A percentile compares a stretch with the other conserved stretches of the same genome.
Conservation (phyloP, 2,797 vertebrate species). For the Pitangus sulphuratus region DNA sequence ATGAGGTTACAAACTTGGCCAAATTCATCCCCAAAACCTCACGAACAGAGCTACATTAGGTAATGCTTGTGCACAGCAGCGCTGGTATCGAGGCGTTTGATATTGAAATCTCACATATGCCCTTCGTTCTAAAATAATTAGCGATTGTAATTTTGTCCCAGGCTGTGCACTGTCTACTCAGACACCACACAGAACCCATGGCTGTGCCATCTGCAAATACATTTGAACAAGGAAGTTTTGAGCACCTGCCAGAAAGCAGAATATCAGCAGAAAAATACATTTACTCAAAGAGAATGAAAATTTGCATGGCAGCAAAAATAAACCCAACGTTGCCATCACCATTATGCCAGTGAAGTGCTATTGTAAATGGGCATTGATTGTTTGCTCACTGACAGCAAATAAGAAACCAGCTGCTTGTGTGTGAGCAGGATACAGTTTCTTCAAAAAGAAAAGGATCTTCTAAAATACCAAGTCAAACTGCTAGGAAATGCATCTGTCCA, state of each 20-base stretch:
- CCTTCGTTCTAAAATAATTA: conserved; percentile 35
- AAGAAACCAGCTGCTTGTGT: neutral
- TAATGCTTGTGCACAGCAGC: neutral
- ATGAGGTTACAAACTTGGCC: neutral
- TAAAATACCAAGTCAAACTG: neutral
- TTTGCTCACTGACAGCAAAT: neutral
- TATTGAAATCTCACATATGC: conserved; percentile 46
- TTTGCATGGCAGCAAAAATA: conserved; percentile 55
- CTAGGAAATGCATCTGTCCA: neutral
- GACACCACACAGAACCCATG: conserved; percentile 8
- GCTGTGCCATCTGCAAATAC: conserved; percentile 47
- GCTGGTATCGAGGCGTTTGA: neutral
- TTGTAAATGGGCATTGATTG: neutral
- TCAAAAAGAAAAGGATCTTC: neutral
- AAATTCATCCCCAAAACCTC: neutral
- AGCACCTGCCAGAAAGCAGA: conserved; percentile 49
- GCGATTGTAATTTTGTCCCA: conserved; percentile 7
- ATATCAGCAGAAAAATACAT: conserved; percentile 44
- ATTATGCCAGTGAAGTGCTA: neutral
- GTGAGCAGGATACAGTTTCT: neutral
- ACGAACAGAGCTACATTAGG: neutral
- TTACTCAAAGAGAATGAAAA: conserved; percentile 42
- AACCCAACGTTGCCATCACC: neutral
- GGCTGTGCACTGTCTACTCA: conserved; percentile 11
- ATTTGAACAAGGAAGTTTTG: conserved; percentile 39